Evolutionary conservation across 2,113 vertebrate genomes (phyloP).

Genomic region (Pseudolaguvia tuberculata): DNA sequence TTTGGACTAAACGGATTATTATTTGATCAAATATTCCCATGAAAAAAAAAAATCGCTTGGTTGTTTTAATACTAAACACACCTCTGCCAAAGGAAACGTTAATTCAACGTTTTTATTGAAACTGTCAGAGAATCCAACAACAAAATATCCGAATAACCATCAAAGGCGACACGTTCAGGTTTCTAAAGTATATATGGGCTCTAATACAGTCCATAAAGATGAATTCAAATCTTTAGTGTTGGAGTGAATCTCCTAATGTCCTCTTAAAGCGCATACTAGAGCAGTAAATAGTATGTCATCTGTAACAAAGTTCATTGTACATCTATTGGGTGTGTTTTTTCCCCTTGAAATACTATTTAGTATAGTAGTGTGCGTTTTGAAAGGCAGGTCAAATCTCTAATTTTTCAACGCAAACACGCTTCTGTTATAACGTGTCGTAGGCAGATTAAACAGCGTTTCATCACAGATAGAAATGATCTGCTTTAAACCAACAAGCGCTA

Average conservation of each 20-base stretch:
- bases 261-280: constrained; percentile 47
- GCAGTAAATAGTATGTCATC: constrained; percentile 13
- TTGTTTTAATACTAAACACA: background rate
- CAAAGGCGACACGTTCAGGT: constrained; percentile 80
- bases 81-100: constrained; percentile 1
- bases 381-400: constrained; percentile 45
- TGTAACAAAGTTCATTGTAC: background rate
- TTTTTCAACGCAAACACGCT: constrained; percentile 71
- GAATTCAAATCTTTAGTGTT: constrained; percentile 69
- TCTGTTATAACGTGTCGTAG: constrained; percentile 62
- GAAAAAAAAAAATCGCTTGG: background rate
- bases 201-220: constrained; percentile 57
- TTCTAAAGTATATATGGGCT: constrained; percentile 45
- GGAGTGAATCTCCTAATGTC: constrained; percentile 94
- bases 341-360: constrained; percentile 1
- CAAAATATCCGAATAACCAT: constrained; percentile 80
- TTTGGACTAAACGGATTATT: background rate
- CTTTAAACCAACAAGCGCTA: constrained; percentile 83
- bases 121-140: constrained; percentile 81
- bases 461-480: constrained; percentile 73
- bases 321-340: background rate
- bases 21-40: background rate
- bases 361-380: constrained; percentile 6
- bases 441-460: constrained; percentile 73
- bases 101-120: constrained; percentile 81